A percentile compares a stretch with the other conserved stretches of the same genome.
These are phyloP conservation scores for Thunnus thynnus DNA, from an alignment of 2,113 vertebrate genomes.

Conservation along the genomic window DNA sequence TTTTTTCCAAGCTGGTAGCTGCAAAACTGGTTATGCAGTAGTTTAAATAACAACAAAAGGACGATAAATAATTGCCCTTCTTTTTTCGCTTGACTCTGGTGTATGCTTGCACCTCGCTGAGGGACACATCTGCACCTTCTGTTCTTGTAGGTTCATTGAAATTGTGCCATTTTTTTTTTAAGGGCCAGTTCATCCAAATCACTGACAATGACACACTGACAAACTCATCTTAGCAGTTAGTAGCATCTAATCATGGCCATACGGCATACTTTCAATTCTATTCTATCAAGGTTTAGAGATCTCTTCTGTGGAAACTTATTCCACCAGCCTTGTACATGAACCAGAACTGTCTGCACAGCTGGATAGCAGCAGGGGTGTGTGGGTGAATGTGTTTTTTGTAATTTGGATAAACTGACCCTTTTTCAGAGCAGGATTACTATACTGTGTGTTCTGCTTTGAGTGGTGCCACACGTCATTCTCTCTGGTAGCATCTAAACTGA, in stretches of 20 bases:
- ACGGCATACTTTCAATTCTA: not conserved
- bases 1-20: not conserved
- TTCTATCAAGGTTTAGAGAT: not conserved
- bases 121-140: not conserved
- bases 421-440: not conserved
- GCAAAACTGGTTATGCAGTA: not conserved
- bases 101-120: not conserved
- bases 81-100: constrained; percentile 6
- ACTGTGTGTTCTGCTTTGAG: constrained; percentile 16
- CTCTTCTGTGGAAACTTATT: too few relatives aligned
- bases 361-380: too few relatives aligned
- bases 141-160: constrained; percentile 13
- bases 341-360: too few relatives aligned
- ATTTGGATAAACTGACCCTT: constrained; percentile 31
- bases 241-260: too few relatives aligned
- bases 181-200: constrained; percentile 35
- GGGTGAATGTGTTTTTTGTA: too few relatives aligned
- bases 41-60: constrained; percentile 9
- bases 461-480: constrained; percentile 2
- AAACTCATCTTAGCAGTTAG: not conserved
- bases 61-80: not conserved
- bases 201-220: not conserved
- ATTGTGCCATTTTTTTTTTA: constrained; percentile 2
- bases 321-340: too few relatives aligned
- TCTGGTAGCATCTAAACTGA: constrained; percentile 10